Base-by-base conservation (phyloP, 2,888 invertebrate genomes). In the Amphimallon solstitiale region DNA sequence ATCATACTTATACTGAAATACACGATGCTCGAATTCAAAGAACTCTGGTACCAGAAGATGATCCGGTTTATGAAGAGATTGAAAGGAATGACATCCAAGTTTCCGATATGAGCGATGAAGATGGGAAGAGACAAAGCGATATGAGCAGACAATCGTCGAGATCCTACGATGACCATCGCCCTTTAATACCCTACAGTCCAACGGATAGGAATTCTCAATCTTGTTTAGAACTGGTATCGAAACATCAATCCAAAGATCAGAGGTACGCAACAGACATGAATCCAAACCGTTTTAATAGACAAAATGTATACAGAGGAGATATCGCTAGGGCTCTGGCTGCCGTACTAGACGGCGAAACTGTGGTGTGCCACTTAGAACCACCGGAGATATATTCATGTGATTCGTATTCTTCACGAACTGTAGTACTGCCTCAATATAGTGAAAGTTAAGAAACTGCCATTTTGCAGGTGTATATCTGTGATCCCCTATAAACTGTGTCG, bases 321-420 rank as follows among this genome's bases (percentile, higher is more conserved):
- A 85, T 86, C 66, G 86, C 87, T 81, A 81, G 88, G 69, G 87
- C 88, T 6, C 73, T 88, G 70, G 91, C 94, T 23, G 94, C 94
- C 10, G 94, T 94, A 68, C 84, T 94, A 61, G 92, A 94, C 79
- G 93, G 94, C 48, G 91, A 92, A 76, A 93, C 93, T 68, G 94
- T 94, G 66, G 92, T 94, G 65, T 94, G 94, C 81, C 93, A 93
- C 79, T 82, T 94, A 75, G 93, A 94, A 80, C 93, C 93, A 38
- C 89, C 88, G 29, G 84, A 83, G 68, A 79, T 81, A 74, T 82
- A 80, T 73, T 77, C 79, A 43, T 80, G 85, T 67, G 84, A 84
- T 75, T 82, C 85, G 76, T 86, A 85, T 75, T 82, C 84, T 68
- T 83, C 85, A 65, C 83, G 86, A 74, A 85, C 85, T 74, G 82